These are phyloP conservation scores for Hirtodrosophila histrioides DNA, from an alignment of 2,888 invertebrate species.

Conservation along the genomic window DNA sequence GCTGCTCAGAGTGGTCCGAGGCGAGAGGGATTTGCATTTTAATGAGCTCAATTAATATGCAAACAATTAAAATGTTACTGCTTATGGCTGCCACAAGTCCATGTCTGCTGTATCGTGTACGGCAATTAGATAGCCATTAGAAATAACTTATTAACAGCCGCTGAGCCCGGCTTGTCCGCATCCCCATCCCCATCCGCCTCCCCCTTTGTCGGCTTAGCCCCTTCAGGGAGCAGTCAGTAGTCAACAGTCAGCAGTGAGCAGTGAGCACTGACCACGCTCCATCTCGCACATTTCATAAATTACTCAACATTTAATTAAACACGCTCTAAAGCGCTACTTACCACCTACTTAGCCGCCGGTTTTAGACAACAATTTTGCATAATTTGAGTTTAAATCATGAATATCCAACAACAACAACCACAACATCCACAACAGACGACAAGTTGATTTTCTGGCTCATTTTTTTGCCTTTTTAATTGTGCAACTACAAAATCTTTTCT, in stretches of 20 bases:
- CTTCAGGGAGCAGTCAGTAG: neutral
- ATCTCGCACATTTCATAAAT: constrained; percentile 69
- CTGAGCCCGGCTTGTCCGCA: neutral
- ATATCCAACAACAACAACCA: constrained; percentile 23
- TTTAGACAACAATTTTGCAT: constrained; percentile 80
- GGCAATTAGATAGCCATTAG: constrained; percentile 80
- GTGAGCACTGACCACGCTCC: constrained; percentile 8
- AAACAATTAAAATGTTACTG: constrained; percentile 72
- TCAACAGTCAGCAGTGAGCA: no score
- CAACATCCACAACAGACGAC: constrained; percentile 28
- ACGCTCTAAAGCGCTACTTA: constrained; percentile 81
- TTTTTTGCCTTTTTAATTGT: constrained; percentile 47
- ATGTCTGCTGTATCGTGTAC: constrained; percentile 17
- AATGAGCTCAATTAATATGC: constrained; percentile 66
- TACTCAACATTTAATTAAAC: constrained; percentile 81
- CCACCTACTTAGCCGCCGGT: constrained; percentile 79
- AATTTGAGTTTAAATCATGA: constrained; percentile 75
- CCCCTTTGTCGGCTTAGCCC: neutral
- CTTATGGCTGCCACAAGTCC: constrained; percentile 54
- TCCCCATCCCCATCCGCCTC: neutral
- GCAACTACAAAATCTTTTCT: constrained; percentile 34
- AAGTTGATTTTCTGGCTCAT: constrained; percentile 59
- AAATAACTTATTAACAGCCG: constrained; percentile 70
- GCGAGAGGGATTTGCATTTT: constrained; percentile 66
- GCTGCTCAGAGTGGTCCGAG: constrained; percentile 12